Percentiles rank a stretch among this genome's conserved stretches.
Evolutionary conservation across 2,113 vertebrate genomes (phyloP).

Genomic region (Machaerirhynchus nigripectus): DNA sequence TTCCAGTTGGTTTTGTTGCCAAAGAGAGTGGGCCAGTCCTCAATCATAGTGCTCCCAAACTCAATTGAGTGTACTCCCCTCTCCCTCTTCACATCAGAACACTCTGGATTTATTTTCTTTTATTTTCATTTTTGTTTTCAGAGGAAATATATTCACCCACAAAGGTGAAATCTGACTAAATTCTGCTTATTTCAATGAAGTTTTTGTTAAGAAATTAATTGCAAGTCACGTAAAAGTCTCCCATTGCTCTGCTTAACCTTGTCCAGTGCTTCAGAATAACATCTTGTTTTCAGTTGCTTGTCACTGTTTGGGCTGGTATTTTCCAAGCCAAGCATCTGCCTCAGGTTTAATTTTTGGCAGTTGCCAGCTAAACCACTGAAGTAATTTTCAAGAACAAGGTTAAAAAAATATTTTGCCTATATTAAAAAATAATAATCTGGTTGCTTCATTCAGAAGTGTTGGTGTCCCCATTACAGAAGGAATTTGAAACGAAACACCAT

Average conservation of each 20-base stretch:
- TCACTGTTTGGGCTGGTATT: background rate
- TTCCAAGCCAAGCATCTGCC: slow-evolving; percentile 1
- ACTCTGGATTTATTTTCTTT: background rate
- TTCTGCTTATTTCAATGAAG: background rate
- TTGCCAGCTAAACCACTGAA: slow-evolving; percentile 21
- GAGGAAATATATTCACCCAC: background rate
- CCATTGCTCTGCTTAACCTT: background rate
- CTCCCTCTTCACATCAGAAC: background rate
- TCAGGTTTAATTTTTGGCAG: slow-evolving; percentile 45
- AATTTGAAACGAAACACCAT: background rate
- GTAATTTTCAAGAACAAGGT: slow-evolving; percentile 32
- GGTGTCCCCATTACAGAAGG: background rate
- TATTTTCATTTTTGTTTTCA: background rate
- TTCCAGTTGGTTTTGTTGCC: background rate
- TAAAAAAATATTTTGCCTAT: slow-evolving; percentile 42
- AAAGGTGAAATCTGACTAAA: background rate
- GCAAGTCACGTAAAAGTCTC: background rate
- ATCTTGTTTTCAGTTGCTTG: slow-evolving; percentile 10
- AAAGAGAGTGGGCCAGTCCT: background rate
- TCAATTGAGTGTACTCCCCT: background rate
- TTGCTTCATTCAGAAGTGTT: background rate
- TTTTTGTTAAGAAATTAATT: background rate
- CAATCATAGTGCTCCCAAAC: background rate
- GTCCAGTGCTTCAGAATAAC: background rate
- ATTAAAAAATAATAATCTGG: slow-evolving; percentile 25